Base-by-base conservation (phyloP, 2,113 vertebrate genomes). In the Girardinichthys multiradiatus region DNA sequence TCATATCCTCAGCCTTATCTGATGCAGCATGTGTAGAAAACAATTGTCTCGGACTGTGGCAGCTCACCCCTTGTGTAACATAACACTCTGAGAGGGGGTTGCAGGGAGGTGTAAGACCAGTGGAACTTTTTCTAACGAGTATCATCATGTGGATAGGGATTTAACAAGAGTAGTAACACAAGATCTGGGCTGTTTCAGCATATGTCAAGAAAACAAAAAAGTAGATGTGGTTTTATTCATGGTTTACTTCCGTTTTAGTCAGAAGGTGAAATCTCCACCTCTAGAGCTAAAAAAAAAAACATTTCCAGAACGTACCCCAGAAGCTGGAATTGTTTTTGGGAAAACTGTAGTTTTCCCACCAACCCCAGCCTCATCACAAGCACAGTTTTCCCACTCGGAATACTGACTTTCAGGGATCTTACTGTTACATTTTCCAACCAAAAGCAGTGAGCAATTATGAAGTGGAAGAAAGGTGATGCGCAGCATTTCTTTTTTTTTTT, bases 1-100 rank as follows among this genome's bases (percentile, higher is more conserved):
- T 86, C 83, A 85, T 77, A 82, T 90, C 89, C 87, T 82, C 30
- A 4, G 29, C 65, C 86, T 87, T 88, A 87, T 90, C 87, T 85
- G 76, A 89, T 82, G 26, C 72, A 71, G 81, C 84, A 54, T 85
- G 81, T 88, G 87, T 73, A 76, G 86, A 82, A 89, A 89, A 86
- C 89, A 89, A 90, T 90, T 81, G 89, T 86, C 80, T 85, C 74
- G 66, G 72, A 77, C 82, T 81, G 86, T 68, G 66, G 68, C 65
- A 64, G 68, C 68, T 37, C n/a, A 74, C 74, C 82, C 69, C 80
- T 70, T 61, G 0, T 75, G 89, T 89, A 90, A 89, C 61, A 4
- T 64, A 86, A 90, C 77, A 85, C 89, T 51, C 4, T 27, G 61
- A 48, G 74, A 11, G 21, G 48, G 48, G 48, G 24, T 7, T 0